Conservation (phyloP, 2,888 invertebrate genomes). For the Tetragonula carbonaria region DNA sequence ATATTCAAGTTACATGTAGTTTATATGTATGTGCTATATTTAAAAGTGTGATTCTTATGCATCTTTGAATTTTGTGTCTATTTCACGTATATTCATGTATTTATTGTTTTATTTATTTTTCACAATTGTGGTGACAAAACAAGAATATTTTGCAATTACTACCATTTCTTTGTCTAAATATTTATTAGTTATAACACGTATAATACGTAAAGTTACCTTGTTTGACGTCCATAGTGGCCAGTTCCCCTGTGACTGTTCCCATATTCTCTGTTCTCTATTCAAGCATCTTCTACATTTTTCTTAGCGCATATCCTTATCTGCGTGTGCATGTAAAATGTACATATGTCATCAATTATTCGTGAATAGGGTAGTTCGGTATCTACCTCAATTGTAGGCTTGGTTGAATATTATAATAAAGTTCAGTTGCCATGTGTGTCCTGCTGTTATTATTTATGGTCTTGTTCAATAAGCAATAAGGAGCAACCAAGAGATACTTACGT, state of each 20-base stretch:
- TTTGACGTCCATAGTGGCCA: slow-evolving; percentile 14
- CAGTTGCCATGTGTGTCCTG: background rate
- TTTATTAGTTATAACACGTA: too few species aligned
- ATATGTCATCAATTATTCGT: slow-evolving; percentile 24
- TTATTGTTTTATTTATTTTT: background rate
- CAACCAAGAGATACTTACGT: background rate
- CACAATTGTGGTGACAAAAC: background rate
- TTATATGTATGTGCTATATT: too few species aligned
- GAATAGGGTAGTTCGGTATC: background rate
- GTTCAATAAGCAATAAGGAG: background rate
- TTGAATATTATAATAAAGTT: background rate
- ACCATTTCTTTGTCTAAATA: background rate
- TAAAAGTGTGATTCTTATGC: too few species aligned
- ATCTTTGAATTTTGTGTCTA: background rate
- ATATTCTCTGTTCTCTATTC: background rate
- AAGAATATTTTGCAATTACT: too few species aligned
- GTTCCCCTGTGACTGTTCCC: slow-evolving; percentile 5
- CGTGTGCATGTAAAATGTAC: background rate
- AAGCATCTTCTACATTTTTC: background rate
- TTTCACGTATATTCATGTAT: too few species aligned
- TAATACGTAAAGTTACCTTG: slow-evolving; percentile 28
- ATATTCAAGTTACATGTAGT: too few species aligned
- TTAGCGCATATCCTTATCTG: slow-evolving; percentile 40
- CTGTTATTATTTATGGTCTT: slow-evolving; percentile 12
- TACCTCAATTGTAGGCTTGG: background rate